Evolutionary conservation across 2,797 vertebrate species (phyloP).

Genomic region (Ataeniobius toweri): DNA sequence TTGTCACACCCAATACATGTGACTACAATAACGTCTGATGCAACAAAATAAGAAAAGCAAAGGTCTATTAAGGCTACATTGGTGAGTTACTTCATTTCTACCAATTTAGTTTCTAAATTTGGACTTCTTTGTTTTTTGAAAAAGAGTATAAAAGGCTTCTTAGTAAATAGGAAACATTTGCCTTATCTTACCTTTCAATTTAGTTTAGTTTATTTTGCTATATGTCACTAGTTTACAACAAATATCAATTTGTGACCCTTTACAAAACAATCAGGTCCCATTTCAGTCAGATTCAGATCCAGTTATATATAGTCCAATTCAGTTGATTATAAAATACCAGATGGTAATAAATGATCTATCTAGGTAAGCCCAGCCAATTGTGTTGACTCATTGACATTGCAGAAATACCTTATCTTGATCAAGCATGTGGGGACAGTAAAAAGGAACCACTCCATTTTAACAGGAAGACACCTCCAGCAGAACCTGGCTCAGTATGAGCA

Average conservation of each 20-base stretch:
- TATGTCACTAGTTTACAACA: not conserved
- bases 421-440: not conserved
- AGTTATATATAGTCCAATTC: not conserved
- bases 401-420: not conserved
- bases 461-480: not conserved
- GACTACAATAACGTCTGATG: not conserved
- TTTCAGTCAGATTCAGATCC: not conserved
- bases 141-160: no score
- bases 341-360: not conserved
- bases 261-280: not conserved
- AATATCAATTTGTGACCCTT: not conserved
- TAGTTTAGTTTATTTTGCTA: not conserved
- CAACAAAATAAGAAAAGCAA: not conserved
- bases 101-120: not conserved
- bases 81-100: not conserved
- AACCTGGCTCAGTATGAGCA: not conserved
- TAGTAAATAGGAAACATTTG: not conserved
- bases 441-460: not conserved
- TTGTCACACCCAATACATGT: not conserved
- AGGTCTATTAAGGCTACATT: not conserved
- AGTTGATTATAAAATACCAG: not conserved
- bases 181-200: not conserved
- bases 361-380: not conserved
- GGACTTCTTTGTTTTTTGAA: not conserved
- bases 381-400: not conserved